These are phyloP conservation scores for Neelides sp. DNA, from an alignment of 1,140 invertebrate genomes.

Conservation along the genomic window DNA sequence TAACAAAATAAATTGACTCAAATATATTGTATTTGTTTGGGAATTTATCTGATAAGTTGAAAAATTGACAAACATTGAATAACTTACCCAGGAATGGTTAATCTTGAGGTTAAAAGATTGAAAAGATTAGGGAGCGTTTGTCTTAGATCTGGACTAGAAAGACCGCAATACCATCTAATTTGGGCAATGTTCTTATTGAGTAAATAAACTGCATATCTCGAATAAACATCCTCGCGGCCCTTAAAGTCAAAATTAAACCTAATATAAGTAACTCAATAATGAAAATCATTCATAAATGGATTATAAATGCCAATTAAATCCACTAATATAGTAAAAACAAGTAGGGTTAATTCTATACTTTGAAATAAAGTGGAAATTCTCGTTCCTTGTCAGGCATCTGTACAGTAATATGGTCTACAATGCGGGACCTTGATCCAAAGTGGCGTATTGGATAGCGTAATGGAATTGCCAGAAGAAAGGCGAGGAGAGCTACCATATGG, in stretches of 20 bases:
- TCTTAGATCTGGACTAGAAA: slow-evolving; percentile 53
- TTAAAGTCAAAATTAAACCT: too few species aligned
- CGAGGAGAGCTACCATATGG: slow-evolving; percentile 64
- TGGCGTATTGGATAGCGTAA: slow-evolving; percentile 62
- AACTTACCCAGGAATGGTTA: slow-evolving; percentile 28
- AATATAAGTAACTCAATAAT: too few species aligned
- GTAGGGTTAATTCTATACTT: too few species aligned
- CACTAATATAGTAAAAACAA: too few species aligned
- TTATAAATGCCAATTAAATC: too few species aligned
- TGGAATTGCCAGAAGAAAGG: slow-evolving; percentile 64
- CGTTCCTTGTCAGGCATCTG: slow-evolving; percentile 56
- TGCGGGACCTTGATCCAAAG: slow-evolving; percentile 54
- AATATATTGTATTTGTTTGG: too few species aligned
- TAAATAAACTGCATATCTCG: slow-evolving; percentile 69
- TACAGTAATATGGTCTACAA: slow-evolving; percentile 60
- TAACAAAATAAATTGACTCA: too few species aligned
- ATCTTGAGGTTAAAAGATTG: slow-evolving; percentile 39
- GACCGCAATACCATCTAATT: slow-evolving; percentile 56
- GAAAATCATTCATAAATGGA: too few species aligned
- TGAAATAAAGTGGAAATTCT: slow-evolving; percentile 68
- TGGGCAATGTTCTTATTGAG: slow-evolving; percentile 82
- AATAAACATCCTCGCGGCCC: slow-evolving; percentile 59
- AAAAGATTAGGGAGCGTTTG: slow-evolving; percentile 60
- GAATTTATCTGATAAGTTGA: too few species aligned
- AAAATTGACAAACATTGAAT: neutral